phyloP scores from a whole-genome alignment of 2,888 invertebrate genomes.

The Watsonalla binaria region DNA sequence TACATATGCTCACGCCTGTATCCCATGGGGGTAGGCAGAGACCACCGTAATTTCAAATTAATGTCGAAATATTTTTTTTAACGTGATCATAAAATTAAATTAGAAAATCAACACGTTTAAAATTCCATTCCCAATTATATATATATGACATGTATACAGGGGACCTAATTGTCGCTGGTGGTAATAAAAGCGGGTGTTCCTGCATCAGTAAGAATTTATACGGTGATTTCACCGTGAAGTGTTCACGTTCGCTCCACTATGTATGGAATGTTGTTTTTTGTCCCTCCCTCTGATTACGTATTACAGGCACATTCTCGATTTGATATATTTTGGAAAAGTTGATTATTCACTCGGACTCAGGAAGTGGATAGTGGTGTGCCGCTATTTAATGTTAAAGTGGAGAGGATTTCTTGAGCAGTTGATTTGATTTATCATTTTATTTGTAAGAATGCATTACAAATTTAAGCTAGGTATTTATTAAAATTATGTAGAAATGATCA shows the following conservation, averaged over 20 bases:
- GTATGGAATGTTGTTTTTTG: constrained; percentile 65
- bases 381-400: not conserved
- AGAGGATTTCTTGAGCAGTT: not conserved
- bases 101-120: not conserved
- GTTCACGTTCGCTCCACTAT: constrained; percentile 47
- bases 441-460: too few relatives aligned
- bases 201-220: constrained; percentile 54
- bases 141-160: not conserved
- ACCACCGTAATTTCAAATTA: too few relatives aligned
- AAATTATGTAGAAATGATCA: too few relatives aligned
- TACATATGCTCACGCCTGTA: too few relatives aligned
- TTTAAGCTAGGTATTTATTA: too few relatives aligned
- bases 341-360: constrained; percentile 6
- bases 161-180: constrained; percentile 6
- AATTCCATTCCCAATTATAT: not conserved
- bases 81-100: not conserved
- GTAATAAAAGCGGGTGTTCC: constrained; percentile 17
- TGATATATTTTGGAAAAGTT: constrained; percentile 37
- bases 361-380: not conserved
- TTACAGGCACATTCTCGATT: constrained; percentile 52
- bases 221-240: constrained; percentile 59
- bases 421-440: too few relatives aligned
- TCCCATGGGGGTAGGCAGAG: too few relatives aligned
- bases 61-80: too few relatives aligned
- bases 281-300: constrained; percentile 39